Evolutionary conservation across 2,888 invertebrate species (phyloP).

Genomic region (Phaonia tiefii): DNA sequence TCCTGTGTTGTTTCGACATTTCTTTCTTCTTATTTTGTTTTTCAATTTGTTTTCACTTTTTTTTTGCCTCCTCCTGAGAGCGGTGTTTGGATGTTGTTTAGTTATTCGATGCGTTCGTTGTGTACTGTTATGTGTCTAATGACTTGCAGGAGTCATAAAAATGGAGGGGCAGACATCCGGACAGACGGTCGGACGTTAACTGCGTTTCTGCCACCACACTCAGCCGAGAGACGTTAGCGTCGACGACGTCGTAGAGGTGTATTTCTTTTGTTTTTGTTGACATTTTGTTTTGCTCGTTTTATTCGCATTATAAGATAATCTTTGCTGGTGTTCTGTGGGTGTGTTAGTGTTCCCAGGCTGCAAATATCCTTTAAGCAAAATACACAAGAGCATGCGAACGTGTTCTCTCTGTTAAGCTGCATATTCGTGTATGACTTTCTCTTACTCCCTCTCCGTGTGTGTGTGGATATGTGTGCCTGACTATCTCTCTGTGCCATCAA

Average conservation of each 20-base stretch:
- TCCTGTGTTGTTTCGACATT: too few species aligned
- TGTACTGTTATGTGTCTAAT: constrained; percentile 69
- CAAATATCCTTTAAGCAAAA: constrained; percentile 10
- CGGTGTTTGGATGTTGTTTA: too few species aligned
- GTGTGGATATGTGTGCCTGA: too few species aligned
- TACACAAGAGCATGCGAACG: background rate
- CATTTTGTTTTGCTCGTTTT: constrained; percentile 59
- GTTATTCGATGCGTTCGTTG: constrained; percentile 32
- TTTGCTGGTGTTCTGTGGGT: background rate
- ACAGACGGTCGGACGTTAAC: background rate
- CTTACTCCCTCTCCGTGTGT: too few species aligned
- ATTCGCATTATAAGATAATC: constrained; percentile 34
- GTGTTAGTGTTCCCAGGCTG: constrained; percentile 39
- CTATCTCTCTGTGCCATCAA: too few species aligned
- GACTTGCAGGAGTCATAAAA: constrained; percentile 72
- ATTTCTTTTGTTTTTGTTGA: constrained; percentile 21
- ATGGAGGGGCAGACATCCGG: background rate
- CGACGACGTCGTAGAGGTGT: background rate
- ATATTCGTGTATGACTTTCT: too few species aligned
- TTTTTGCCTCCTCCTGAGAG: too few species aligned
- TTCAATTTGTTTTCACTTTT: background rate
- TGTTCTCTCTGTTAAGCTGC: constrained; percentile 4
- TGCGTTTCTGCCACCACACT: too few species aligned
- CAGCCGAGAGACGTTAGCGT: constrained; percentile 19
- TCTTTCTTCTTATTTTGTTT: too few species aligned